These are phyloP conservation scores for Lasioglossum pauxillum DNA, from an alignment of 2,888 invertebrate species.

Conservation along the genomic window DNA sequence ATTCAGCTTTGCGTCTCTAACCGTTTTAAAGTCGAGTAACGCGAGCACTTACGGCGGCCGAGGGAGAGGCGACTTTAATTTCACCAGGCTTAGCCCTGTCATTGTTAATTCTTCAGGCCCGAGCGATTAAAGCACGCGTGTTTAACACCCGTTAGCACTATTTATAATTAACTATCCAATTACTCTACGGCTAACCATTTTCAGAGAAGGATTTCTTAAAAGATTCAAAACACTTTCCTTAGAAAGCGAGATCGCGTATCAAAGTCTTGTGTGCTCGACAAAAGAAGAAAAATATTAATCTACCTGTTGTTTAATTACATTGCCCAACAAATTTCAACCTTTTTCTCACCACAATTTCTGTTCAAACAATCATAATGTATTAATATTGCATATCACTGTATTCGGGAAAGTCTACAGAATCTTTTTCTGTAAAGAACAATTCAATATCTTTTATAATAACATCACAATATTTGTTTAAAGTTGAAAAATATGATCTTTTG, in stretches of 20 bases:
- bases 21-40: constrained; percentile 62
- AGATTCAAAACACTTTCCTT: background rate
- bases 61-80: constrained; percentile 34
- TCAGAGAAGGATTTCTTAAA: background rate
- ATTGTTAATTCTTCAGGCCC: constrained; percentile 31
- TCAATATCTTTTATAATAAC: no score
- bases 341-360: no score
- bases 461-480: no score
- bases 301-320: no score
- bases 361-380: no score
- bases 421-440: no score
- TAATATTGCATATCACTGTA: no score
- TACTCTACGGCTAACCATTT: background rate
- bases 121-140: background rate
- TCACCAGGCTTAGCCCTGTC: constrained; percentile 32
- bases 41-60: constrained; percentile 30
- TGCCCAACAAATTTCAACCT: no score
- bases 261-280: background rate
- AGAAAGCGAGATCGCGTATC: background rate
- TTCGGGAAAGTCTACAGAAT: no score
- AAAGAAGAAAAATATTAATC: background rate
- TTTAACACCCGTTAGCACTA: background rate
- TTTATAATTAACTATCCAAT: background rate
- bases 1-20: constrained; percentile 65
- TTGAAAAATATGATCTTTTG: no score